Conservation (phyloP, 2,113 vertebrate genomes). For the Paracanthobrama guichenoti region DNA sequence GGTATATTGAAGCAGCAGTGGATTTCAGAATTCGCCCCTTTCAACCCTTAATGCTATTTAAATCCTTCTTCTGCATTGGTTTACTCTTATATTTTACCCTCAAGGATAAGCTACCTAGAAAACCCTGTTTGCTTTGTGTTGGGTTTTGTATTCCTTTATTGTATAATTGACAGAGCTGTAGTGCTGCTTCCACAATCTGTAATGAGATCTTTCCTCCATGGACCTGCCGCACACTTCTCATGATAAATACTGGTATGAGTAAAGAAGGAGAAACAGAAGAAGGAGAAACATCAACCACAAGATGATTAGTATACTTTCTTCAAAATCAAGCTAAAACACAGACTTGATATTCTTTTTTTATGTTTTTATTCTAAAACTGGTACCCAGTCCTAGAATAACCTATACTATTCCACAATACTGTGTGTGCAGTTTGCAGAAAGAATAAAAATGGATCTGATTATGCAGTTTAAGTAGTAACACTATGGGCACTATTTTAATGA, state of each 20-base stretch:
- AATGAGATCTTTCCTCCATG: neutral
- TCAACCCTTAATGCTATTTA: neutral
- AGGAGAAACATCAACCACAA: neutral
- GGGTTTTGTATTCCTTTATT: neutral
- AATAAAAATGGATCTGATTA: too few species aligned
- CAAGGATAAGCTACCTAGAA: neutral
- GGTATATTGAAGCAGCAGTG: too few species aligned
- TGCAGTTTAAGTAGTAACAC: too few species aligned
- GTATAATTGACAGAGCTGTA: slow-evolving; percentile 14
- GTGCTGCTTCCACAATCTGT: neutral
- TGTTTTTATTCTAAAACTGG: too few species aligned
- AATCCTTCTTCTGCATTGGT: neutral
- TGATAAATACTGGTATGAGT: neutral
- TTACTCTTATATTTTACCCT: neutral
- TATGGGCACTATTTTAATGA: too few species aligned
- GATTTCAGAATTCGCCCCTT: too few species aligned
- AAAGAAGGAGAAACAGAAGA: neutral
- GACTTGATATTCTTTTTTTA: too few species aligned
- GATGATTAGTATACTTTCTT: neutral
- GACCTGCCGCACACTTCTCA: neutral
- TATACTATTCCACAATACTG: too few species aligned
- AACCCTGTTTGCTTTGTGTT: neutral
- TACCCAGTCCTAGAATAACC: too few species aligned
- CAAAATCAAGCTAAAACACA: too few species aligned
- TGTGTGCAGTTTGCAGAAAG: too few species aligned